Percentiles rank a stretch among this genome's conserved stretches.
These are phyloP conservation scores for Lerista edwardsae DNA, from an alignment of 2,797 vertebrate species.

Conservation along the genomic window DNA sequence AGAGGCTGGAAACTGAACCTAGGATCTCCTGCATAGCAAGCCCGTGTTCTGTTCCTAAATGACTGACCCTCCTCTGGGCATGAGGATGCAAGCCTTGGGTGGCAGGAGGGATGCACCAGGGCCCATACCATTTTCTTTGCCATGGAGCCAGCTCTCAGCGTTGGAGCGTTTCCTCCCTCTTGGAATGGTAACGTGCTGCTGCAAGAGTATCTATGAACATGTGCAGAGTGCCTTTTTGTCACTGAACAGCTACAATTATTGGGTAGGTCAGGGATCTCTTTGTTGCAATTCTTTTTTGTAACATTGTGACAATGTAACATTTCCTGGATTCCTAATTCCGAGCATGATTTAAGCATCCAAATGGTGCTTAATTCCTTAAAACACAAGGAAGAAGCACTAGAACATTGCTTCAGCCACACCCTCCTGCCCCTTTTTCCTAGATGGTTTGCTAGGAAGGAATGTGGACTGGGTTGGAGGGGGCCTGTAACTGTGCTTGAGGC, in stretches of 20 bases:
- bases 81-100: background rate
- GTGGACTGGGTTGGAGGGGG: no score
- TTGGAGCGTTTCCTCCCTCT: background rate
- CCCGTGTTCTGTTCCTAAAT: background rate
- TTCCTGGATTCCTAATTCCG: no score
- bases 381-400: no score
- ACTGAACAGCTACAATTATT: background rate
- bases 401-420: no score
- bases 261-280: no score
- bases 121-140: background rate
- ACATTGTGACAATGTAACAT: no score
- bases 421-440: background rate
- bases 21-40: background rate
- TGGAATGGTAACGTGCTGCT: background rate
- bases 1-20: background rate
- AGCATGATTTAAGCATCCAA: background rate
- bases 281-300: no score
- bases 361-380: background rate
- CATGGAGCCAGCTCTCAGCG: background rate
- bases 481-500: fast-evolving
- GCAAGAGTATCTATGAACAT: background rate
- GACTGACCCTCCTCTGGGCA: background rate
- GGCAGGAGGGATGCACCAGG: background rate
- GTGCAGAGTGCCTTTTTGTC: background rate
- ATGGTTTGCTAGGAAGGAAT: no score